Evolutionary conservation across 2,888 invertebrate genomes (phyloP).

Genomic region (Pseudolycoriella hygida): DNA sequence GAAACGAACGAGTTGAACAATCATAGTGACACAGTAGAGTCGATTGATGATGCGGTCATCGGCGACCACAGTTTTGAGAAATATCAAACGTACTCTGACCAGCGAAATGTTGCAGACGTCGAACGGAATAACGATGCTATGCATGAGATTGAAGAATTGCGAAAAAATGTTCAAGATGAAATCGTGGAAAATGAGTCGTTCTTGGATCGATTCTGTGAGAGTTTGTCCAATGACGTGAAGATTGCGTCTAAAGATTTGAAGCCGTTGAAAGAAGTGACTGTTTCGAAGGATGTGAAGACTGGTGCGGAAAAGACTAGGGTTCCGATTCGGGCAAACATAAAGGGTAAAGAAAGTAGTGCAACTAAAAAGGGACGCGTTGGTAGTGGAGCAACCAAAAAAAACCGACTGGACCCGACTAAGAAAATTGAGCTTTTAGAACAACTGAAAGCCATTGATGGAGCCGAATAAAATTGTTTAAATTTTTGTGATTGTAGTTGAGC

Average conservation of each 20-base stretch:
- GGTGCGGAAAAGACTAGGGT: not conserved
- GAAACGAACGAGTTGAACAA: no score
- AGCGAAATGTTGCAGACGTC: not conserved
- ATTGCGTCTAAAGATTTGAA: not conserved
- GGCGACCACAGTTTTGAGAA: not conserved
- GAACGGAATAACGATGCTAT: no score
- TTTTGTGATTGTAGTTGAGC: no score
- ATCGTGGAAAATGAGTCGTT: slow-evolving; percentile 24
- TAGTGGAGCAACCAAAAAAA: no score
- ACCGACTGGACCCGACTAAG: slow-evolving; percentile 23
- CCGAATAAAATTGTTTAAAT: no score
- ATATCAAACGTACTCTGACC: not conserved
- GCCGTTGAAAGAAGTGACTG: no score
- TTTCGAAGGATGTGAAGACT: not conserved
- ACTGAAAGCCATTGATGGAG: slow-evolving; percentile 39
- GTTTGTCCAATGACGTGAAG: not conserved
- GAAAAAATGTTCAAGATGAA: slow-evolving; percentile 23
- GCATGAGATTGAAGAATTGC: slow-evolving; percentile 18
- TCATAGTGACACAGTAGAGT: no score
- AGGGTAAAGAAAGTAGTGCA: not conserved
- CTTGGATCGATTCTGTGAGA: slow-evolving; percentile 15
- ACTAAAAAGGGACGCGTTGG: slow-evolving; percentile 9
- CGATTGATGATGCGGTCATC: not conserved
- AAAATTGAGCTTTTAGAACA: slow-evolving; percentile 42
- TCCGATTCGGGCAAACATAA: not conserved